A percentile compares a stretch with the other conserved stretches of the same genome.
Conservation (phyloP, 2,113 vertebrate genomes). For the Apus apus region DNA sequence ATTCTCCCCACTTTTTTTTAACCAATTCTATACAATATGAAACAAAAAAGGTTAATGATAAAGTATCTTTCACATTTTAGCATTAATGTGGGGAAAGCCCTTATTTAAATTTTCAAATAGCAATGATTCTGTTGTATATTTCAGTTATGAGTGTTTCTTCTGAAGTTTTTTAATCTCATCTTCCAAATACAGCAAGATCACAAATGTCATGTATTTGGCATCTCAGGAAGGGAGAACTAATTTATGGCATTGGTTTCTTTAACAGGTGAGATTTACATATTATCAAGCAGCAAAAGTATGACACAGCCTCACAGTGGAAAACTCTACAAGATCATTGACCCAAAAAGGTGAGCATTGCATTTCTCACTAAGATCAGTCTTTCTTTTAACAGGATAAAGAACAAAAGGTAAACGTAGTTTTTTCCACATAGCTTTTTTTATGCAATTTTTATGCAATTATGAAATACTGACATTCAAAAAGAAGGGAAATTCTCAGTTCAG, state of each 20-base stretch:
- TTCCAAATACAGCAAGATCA: neutral
- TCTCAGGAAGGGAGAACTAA: neutral
- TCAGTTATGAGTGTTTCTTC: neutral
- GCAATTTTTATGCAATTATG: neutral
- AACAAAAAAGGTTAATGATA: neutral
- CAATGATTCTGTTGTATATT: neutral
- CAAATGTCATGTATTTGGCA: neutral
- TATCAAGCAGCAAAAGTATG: constrained; percentile 95
- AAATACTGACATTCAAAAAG: neutral
- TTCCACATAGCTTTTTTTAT: neutral
- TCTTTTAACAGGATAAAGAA: neutral
- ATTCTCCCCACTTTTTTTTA: neutral
- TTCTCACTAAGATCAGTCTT: neutral
- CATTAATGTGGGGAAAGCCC: neutral
- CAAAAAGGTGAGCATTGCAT: constrained; percentile 86
- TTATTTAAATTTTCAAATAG: neutral
- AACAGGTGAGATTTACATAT: constrained; percentile 94
- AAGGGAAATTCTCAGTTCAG: neutral
- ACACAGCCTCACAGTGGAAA: constrained; percentile 92
- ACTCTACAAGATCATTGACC: constrained; percentile 95
- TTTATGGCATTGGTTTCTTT: constrained; percentile 23
- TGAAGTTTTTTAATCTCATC: neutral
- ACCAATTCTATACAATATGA: neutral
- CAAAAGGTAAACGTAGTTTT: neutral
- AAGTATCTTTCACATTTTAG: neutral